Conservation (phyloP, 2,113 vertebrate species). For the Nesospiza acunhae region DNA sequence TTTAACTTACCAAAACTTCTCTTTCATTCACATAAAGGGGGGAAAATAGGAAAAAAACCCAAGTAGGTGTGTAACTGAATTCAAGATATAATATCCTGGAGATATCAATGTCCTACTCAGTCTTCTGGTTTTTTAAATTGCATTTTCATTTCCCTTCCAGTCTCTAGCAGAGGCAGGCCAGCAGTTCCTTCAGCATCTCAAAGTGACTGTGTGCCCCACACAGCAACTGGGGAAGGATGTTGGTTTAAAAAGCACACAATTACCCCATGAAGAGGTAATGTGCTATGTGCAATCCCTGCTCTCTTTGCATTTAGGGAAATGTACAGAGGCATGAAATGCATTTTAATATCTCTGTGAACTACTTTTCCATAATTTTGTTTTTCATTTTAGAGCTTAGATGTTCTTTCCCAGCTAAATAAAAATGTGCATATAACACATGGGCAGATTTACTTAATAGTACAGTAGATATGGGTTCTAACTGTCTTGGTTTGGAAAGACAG, state of each 20-base stretch:
- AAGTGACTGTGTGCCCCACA: accelerated
- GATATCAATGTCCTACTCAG: background rate
- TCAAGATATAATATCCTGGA: background rate
- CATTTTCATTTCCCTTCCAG: background rate
- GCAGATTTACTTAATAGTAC: background rate
- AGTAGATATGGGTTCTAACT: background rate
- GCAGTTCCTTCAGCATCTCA: background rate
- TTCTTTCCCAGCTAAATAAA: background rate
- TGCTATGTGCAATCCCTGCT: background rate
- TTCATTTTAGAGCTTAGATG: background rate
- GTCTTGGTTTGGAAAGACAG: too few species aligned
- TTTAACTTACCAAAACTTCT: background rate
- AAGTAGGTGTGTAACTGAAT: background rate
- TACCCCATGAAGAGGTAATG: background rate
- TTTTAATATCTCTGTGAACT: background rate
- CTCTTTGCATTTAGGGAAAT: background rate
- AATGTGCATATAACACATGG: background rate
- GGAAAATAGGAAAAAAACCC: background rate
- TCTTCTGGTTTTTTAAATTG: too few species aligned
- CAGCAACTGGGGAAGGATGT: background rate
- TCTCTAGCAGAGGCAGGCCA: background rate
- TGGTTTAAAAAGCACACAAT: background rate
- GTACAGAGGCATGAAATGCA: background rate
- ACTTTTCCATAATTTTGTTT: background rate
- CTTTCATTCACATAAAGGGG: background rate